phyloP scores from a whole-genome alignment of 2,888 invertebrate species.

The Drosophila eohydei region DNA sequence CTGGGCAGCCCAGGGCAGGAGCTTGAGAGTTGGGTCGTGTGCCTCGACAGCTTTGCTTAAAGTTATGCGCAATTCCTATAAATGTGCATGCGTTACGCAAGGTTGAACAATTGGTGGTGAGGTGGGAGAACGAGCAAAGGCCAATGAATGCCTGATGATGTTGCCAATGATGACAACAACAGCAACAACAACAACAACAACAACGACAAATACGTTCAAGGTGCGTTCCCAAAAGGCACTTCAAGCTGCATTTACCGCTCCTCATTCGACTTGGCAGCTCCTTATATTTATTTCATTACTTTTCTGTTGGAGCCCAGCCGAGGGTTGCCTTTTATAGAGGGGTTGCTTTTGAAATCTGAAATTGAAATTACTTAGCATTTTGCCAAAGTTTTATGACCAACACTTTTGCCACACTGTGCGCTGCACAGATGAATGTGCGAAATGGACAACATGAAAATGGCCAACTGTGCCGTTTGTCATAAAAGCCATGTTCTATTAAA shows the following conservation, averaged over 20 bases:
- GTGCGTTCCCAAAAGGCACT: slow-evolving; percentile 16
- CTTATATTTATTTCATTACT: slow-evolving; percentile 31
- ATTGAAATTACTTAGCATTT: slow-evolving; percentile 79
- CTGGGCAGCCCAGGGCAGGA: slow-evolving; percentile 5
- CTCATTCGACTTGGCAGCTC: slow-evolving; percentile 50
- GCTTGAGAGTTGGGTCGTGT: slow-evolving; percentile 22
- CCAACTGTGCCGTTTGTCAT: slow-evolving; percentile 49
- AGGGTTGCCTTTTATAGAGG: slow-evolving; percentile 17
- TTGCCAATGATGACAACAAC: slow-evolving; percentile 40
- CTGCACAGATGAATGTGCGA: slow-evolving; percentile 30
- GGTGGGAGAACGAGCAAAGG: slow-evolving; percentile 8
- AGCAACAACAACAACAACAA: neutral
- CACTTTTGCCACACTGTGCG: slow-evolving; percentile 26
- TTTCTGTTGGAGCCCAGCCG: slow-evolving; percentile 26
- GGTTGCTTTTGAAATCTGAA: slow-evolving; percentile 74
- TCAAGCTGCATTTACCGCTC: slow-evolving; percentile 64
- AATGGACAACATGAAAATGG: slow-evolving; percentile 52
- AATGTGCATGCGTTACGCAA: slow-evolving; percentile 81
- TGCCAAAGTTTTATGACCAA: slow-evolving; percentile 67
- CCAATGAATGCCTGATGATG: slow-evolving; percentile 70
- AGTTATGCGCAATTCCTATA: slow-evolving; percentile 81
- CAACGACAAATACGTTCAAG: slow-evolving; percentile 2
- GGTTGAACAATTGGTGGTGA: slow-evolving; percentile 70
- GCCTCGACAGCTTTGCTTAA: slow-evolving; percentile 61
- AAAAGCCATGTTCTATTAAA: slow-evolving; percentile 74